Evolutionary conservation across 2,888 invertebrate genomes (phyloP).

Genomic region (Apodemia mormo): DNA sequence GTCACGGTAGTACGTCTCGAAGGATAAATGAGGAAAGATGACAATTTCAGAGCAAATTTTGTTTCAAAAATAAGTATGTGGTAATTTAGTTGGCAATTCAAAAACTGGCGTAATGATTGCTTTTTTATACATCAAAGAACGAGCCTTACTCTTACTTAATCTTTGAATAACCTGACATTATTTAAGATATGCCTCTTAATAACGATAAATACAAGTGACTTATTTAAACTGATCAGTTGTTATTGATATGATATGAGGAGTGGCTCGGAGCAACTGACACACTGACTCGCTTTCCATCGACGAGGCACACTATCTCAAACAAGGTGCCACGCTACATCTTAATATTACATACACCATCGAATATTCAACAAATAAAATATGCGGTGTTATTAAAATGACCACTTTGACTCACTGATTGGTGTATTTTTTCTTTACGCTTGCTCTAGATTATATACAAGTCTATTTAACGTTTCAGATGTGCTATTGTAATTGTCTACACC

Average conservation of each 20-base stretch:
- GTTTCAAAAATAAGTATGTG: not conserved
- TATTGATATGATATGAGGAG: conserved; percentile 44
- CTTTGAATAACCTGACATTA: not conserved
- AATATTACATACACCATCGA: conserved; percentile 9
- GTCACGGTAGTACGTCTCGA: conserved; percentile 57
- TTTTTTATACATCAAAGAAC: not conserved
- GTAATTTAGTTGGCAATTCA: not conserved
- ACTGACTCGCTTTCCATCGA: conserved; percentile 79
- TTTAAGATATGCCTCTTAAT: conserved; percentile 14
- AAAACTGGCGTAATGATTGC: not conserved
- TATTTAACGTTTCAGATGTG: not conserved
- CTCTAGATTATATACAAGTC: not conserved
- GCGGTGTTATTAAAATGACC: conserved; percentile 1
- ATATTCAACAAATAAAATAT: conserved; percentile 9
- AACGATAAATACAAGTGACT: conserved; percentile 37
- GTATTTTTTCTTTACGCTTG: conserved; percentile 1
- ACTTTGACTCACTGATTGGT: not conserved
- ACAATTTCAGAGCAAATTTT: not conserved
- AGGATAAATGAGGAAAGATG: conserved; percentile 39
- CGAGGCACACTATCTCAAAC: conserved; percentile 35
- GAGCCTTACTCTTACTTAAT: conserved; percentile 1
- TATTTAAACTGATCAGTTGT: conserved; percentile 53
- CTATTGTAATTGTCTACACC: not conserved
- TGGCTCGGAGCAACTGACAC: conserved; percentile 55
- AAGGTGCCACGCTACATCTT: conserved; percentile 28